These are phyloP conservation scores for Lutjanus erythropterus DNA, from an alignment of 2,113 vertebrate species.

Conservation along the genomic window DNA sequence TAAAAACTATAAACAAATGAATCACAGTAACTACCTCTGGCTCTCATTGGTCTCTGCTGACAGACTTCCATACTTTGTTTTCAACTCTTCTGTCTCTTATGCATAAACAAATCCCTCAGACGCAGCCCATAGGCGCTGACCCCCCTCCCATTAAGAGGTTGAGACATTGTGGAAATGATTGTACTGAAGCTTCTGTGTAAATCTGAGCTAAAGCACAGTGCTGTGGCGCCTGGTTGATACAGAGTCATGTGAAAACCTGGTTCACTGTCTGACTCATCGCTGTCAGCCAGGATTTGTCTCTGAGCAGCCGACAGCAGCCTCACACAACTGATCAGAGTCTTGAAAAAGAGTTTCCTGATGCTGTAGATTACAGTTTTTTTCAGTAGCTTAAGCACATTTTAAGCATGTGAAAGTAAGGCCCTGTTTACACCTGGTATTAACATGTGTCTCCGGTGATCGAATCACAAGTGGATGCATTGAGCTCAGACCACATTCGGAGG, in stretches of 20 bases:
- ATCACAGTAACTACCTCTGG: not conserved
- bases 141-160: not conserved
- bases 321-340: not conserved
- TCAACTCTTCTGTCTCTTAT: not conserved
- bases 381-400: not conserved
- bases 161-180: not conserved
- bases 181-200: not conserved
- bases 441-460: no score
- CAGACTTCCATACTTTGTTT: not conserved
- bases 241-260: conserved; percentile 16
- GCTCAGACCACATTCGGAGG: no score
- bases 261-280: conserved; percentile 31
- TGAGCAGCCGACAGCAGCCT: not conserved
- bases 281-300: not conserved
- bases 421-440: no score
- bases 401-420: not conserved
- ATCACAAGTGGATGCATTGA: no score
- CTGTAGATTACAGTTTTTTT: not conserved
- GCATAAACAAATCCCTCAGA: not conserved
- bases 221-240: not conserved
- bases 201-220: not conserved
- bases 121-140: not conserved
- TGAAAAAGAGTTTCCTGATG: not conserved
- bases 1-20: conserved; percentile 36
- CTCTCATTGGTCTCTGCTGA: not conserved